Conservation (phyloP, 2,113 vertebrate genomes). For the Cyanoderma ruficeps region DNA sequence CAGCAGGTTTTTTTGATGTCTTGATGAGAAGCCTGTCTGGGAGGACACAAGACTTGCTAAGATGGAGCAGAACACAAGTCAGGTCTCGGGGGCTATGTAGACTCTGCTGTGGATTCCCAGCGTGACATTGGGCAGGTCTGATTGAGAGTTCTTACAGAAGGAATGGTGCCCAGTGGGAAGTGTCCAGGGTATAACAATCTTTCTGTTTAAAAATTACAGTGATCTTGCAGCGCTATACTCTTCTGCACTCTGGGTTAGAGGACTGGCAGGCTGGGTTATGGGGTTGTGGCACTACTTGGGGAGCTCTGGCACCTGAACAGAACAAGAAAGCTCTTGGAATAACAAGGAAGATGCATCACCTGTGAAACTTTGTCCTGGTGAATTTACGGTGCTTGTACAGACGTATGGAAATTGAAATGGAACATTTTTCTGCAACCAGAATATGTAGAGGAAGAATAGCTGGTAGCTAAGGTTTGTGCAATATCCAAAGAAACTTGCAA, state of each 20-base stretch:
- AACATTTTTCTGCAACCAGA: not conserved
- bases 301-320: not conserved
- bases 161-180: not conserved
- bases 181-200: not conserved
- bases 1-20: not conserved
- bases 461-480: not conserved
- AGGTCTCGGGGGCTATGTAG: not conserved
- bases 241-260: not conserved
- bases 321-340: not conserved
- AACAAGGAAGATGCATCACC: not conserved
- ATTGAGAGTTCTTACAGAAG: not conserved
- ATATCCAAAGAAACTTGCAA: not conserved
- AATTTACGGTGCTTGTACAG: not conserved
- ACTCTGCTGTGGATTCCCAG: not conserved
- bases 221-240: rapidly evolving
- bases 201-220: not conserved
- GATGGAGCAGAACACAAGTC: not conserved
- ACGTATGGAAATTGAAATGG: not conserved
- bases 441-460: not conserved
- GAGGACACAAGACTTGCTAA: not conserved
- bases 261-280: not conserved
- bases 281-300: not conserved
- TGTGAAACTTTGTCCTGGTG: not conserved
- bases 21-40: not conserved
- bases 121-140: not conserved